phyloP scores from a whole-genome alignment of 92 coral and sea anemone genomes.

The Zoanthus sociatus region DNA sequence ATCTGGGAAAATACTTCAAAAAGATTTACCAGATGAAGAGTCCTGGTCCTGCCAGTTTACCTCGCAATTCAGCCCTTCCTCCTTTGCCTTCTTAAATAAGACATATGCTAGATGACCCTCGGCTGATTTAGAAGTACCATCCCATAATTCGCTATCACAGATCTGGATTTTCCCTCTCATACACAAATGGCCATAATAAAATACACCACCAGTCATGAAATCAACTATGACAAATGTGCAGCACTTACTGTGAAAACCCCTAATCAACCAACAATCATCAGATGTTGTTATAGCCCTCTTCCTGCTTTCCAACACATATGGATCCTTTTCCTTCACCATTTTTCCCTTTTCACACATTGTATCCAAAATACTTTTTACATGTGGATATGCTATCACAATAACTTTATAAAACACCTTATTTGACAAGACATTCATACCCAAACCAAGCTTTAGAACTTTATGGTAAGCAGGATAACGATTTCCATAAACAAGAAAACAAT shows the following conservation, averaged over 20 bases:
- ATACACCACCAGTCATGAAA: neutral
- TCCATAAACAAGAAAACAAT: neutral
- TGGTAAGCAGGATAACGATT: slow-evolving; percentile 25
- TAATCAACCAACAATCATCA: slow-evolving; percentile 54
- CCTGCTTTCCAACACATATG: slow-evolving; percentile 33
- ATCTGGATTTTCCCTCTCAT: neutral
- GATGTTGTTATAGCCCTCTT: slow-evolving; percentile 43
- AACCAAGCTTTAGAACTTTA: slow-evolving; percentile 44
- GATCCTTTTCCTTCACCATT: slow-evolving; percentile 31
- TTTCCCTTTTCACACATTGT: slow-evolving; percentile 43
- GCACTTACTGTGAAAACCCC: slow-evolving; percentile 32
- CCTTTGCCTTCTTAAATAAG: neutral
- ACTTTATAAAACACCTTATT: slow-evolving; percentile 22
- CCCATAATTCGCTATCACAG: slow-evolving; percentile 3
- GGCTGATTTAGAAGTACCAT: neutral
- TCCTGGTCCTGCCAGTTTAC: slow-evolving; percentile 8
- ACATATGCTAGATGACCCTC: neutral
- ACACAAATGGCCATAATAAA: neutral
- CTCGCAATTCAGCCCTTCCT: slow-evolving; percentile 1
- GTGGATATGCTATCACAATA: slow-evolving; percentile 46
- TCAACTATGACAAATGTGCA: slow-evolving; percentile 39
- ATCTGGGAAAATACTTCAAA: neutral
- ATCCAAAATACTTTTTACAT: slow-evolving; percentile 46
- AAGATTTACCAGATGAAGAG: neutral
- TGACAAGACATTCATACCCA: slow-evolving; percentile 39